These are phyloP conservation scores for Corythoichthys haematopterus DNA, from an alignment of 2,113 vertebrate species.

Conservation along the genomic window DNA sequence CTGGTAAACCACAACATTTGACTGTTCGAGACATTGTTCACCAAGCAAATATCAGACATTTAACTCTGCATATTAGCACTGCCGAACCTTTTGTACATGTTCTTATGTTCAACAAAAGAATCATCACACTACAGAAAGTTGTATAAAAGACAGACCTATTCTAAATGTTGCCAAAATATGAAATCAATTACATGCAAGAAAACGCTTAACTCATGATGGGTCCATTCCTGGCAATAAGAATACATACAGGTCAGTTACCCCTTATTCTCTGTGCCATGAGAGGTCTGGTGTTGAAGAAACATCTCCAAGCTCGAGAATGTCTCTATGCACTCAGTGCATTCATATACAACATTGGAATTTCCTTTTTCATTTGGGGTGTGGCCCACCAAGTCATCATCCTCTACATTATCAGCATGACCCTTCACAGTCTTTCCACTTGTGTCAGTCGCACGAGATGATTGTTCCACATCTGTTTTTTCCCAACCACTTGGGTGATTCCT, in stretches of 20 bases:
- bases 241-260: conserved; percentile 24
- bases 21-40: neutral
- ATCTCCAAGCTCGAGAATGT: conserved; percentile 65
- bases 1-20: neutral
- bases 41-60: neutral
- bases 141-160: conserved; percentile 15
- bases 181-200: conserved; percentile 14
- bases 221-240: conserved; percentile 18
- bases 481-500: conserved; percentile 52
- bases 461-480: conserved; percentile 24
- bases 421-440: conserved; percentile 28
- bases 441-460: conserved; percentile 19
- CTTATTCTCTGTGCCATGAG: conserved; percentile 58
- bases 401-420: conserved; percentile 28
- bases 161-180: conserved; percentile 6
- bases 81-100: neutral
- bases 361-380: conserved; percentile 39
- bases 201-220: conserved; percentile 12
- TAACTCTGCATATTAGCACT: neutral
- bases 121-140: neutral
- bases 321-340: conserved; percentile 72
- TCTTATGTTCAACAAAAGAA: neutral
- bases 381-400: conserved; percentile 39
- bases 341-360: conserved; percentile 56
- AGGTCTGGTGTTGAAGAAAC: conserved; percentile 71